These are phyloP conservation scores for Onchidella celtica DNA, from an alignment of 2,888 invertebrate species.

Conservation along the genomic window DNA sequence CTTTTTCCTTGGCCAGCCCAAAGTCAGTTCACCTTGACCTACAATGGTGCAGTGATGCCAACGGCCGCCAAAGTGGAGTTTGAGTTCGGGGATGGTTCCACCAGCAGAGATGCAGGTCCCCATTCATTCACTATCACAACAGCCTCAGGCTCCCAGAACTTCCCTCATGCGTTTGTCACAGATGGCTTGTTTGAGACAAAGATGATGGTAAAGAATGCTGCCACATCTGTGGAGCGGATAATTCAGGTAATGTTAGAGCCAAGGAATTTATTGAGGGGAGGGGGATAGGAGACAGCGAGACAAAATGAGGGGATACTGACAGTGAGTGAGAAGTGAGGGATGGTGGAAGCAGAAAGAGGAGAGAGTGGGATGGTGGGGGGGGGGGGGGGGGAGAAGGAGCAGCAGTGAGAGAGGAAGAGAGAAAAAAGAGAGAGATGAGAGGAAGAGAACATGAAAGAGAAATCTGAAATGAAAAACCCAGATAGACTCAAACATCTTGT, in stretches of 20 bases:
- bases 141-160: neutral
- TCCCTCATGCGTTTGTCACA: conserved; percentile 54
- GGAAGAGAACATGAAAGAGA: no score
- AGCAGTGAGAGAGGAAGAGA: no score
- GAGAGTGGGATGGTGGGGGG: no score
- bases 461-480: no score
- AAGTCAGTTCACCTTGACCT: conserved; percentile 41
- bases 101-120: neutral
- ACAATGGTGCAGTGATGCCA: conserved; percentile 55
- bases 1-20: conserved; percentile 30
- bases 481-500: no score
- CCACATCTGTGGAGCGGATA: conserved; percentile 56
- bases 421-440: no score
- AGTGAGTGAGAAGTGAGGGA: no score
- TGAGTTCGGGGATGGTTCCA: conserved; percentile 14
- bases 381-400: no score
- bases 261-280: no score
- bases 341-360: no score
- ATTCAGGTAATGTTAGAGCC: conserved; percentile 54
- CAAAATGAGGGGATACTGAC: no score
- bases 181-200: conserved; percentile 62
- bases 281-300: no score
- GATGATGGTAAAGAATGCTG: conserved; percentile 65
- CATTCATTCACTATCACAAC: neutral
- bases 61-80: conserved; percentile 51